Evolutionary conservation across 2,888 invertebrate genomes (phyloP).

Genomic region (Heliothis peltigera): DNA sequence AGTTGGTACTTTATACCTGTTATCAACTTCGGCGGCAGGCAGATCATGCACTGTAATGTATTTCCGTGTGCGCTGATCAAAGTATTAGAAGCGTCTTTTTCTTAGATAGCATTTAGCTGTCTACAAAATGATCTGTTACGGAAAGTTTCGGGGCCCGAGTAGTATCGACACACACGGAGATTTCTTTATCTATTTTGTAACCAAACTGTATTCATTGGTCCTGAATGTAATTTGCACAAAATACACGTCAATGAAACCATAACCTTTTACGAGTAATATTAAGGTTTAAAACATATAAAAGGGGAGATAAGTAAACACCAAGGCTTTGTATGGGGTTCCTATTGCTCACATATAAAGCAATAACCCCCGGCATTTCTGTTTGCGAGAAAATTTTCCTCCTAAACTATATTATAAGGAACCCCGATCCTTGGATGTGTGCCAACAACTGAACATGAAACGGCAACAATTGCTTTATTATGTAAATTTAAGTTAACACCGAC

Average conservation of each 20-base stretch:
- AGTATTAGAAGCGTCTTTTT: too few species aligned
- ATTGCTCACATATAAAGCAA: slow-evolving; percentile 13
- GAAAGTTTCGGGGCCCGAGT: too few species aligned
- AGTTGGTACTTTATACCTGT: too few species aligned
- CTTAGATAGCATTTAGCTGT: too few species aligned
- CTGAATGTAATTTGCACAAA: background rate
- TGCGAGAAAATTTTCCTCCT: slow-evolving; percentile 16
- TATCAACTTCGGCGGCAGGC: too few species aligned
- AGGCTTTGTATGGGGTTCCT: slow-evolving; percentile 1
- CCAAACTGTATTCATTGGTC: background rate
- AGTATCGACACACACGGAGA: too few species aligned
- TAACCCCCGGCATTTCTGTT: slow-evolving; percentile 27
- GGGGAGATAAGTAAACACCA: slow-evolving; percentile 2
- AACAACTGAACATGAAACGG: slow-evolving; percentile 16
- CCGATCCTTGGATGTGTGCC: slow-evolving; percentile 17
- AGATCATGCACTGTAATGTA: too few species aligned
- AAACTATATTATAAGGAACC: slow-evolving; percentile 25
- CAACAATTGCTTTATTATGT: slow-evolving; percentile 8
- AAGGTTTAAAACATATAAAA: background rate
- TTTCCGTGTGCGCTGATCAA: too few species aligned
- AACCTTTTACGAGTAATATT: slow-evolving; percentile 10
- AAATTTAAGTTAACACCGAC: slow-evolving; percentile 18
- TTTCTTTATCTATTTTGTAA: background rate
- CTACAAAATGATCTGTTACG: too few species aligned
- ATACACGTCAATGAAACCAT: slow-evolving; percentile 1